Conservation (phyloP, 2,797 vertebrate genomes). For the Notamacropus eugenii region DNA sequence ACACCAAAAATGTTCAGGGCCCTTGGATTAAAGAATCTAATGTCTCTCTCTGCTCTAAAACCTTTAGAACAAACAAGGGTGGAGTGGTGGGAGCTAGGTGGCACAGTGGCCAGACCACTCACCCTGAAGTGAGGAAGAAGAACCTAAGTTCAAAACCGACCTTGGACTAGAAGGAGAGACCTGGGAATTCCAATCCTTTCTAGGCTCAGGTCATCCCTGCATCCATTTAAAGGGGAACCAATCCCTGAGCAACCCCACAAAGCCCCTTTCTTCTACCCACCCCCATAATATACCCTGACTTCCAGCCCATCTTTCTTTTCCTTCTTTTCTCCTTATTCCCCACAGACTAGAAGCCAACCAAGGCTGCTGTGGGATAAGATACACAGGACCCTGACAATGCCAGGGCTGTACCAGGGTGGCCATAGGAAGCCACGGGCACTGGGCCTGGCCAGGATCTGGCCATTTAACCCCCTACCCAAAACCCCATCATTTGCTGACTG, state of each 20-base stretch:
- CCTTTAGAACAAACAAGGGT: background rate
- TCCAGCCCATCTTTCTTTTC: background rate
- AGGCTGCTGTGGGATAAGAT: background rate
- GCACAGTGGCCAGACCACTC: background rate
- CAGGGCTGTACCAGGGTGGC: background rate
- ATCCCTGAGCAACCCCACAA: background rate
- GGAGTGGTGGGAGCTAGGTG: background rate
- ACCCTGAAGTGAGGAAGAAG: background rate
- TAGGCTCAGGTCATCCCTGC: background rate
- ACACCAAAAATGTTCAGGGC: background rate
- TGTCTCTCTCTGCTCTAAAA: background rate
- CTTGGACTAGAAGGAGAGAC: background rate
- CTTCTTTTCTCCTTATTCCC: background rate
- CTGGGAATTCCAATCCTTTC: background rate
- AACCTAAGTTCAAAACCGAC: background rate
- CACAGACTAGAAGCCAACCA: background rate
- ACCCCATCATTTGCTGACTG: background rate
- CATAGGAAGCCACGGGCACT: background rate
- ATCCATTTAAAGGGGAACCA: background rate
- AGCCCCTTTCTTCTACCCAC: background rate
- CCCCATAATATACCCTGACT: background rate
- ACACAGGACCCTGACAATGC: background rate
- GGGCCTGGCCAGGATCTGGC: background rate
- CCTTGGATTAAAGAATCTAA: background rate
- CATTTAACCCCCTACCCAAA: background rate